phyloP scores from a whole-genome alignment of 2,113 vertebrate species.

The Microcebus jonahi region DNA sequence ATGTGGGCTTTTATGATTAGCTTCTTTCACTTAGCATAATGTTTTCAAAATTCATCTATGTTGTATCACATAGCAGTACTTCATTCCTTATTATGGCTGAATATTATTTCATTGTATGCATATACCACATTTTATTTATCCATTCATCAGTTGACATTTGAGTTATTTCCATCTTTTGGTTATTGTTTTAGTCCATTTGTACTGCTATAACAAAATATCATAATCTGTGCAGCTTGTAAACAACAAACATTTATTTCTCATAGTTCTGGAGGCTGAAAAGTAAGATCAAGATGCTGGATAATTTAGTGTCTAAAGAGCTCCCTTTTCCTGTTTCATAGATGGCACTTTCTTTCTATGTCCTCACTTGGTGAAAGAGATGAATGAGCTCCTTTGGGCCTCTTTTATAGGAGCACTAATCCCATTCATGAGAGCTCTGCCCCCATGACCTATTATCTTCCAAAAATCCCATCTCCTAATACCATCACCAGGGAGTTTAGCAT shows the following conservation, averaged over 20 bases:
- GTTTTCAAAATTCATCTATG: background rate
- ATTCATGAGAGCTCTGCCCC: background rate
- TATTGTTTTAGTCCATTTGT: background rate
- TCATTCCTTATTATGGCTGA: background rate
- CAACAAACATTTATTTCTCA: background rate
- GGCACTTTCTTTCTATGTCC: background rate
- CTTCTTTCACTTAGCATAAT: background rate
- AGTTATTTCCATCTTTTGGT: background rate
- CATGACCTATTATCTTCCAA: background rate
- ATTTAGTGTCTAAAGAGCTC: background rate
- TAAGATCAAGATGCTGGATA: background rate
- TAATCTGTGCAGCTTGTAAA: background rate
- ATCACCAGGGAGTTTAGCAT: background rate
- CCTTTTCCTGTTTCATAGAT: background rate
- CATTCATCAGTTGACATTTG: background rate
- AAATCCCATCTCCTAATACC: background rate
- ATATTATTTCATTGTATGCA: background rate
- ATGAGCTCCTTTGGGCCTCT: background rate
- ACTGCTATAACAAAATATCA: background rate
- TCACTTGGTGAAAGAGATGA: background rate
- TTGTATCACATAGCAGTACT: background rate
- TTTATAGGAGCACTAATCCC: background rate
- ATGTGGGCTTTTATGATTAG: background rate
- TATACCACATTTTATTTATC: background rate
- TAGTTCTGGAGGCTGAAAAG: background rate